Evolutionary conservation across 2,113 vertebrate species (phyloP).

Genomic region (Philantomba maxwellii): DNA sequence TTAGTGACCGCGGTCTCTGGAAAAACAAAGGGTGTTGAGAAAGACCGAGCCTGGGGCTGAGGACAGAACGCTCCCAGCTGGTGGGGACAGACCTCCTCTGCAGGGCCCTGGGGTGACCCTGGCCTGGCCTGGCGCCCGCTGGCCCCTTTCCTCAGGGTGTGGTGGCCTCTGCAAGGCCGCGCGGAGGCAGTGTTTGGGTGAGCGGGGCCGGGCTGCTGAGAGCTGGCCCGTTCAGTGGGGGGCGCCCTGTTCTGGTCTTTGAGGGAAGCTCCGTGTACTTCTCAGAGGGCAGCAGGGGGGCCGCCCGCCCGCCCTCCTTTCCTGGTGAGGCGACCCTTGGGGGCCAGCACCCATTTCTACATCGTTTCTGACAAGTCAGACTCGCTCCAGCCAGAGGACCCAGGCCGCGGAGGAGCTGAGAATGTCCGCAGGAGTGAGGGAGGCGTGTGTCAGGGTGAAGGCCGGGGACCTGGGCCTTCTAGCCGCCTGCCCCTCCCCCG

Average conservation of each 20-base stretch:
- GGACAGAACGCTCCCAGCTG: not conserved
- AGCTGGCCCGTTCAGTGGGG: rapidly evolving
- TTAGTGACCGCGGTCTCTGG: not conserved
- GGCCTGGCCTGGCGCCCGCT: rapidly evolving
- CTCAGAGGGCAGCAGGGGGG: rapidly evolving
- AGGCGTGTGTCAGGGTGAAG: not conserved
- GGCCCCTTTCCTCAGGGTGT: not conserved
- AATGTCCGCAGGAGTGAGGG: rapidly evolving
- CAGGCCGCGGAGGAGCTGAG: not conserved
- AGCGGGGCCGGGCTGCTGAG: not conserved
- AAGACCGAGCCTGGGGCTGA: rapidly evolving
- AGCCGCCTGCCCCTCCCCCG: not conserved
- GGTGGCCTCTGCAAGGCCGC: not conserved
- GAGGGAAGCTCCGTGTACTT: rapidly evolving
- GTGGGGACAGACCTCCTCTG: not conserved
- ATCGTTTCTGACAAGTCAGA: not conserved
- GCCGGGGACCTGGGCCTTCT: not conserved
- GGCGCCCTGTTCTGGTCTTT: not conserved
- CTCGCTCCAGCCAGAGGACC: too few species aligned
- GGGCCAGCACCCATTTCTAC: not conserved
- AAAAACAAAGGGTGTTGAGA: not conserved
- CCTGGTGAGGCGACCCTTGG: not conserved
- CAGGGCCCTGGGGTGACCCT: not conserved
- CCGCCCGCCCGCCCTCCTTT: not conserved
- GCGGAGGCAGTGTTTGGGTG: not conserved